These are phyloP conservation scores for Ophioninae sp. DNA, from an alignment of 2,888 invertebrate genomes.

Conservation along the genomic window DNA sequence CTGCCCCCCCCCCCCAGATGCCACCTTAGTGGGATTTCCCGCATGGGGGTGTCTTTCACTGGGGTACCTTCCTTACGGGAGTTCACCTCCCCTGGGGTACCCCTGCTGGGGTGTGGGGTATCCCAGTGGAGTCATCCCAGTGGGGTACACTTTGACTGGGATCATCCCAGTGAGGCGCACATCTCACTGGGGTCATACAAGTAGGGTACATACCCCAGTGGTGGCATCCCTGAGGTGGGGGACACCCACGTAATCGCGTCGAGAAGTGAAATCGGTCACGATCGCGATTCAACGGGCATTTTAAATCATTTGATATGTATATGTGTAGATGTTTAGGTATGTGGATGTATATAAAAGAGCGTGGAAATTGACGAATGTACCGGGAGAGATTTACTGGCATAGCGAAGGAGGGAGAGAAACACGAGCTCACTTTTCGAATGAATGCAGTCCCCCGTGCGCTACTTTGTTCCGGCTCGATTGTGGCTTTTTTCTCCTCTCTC, in stretches of 20 bases:
- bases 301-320: conserved; percentile 12
- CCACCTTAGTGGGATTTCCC: too few species aligned
- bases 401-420: conserved; percentile 53
- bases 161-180: too few species aligned
- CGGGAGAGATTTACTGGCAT: conserved; percentile 54
- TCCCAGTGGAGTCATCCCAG: too few species aligned
- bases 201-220: too few species aligned
- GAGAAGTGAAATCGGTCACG: conserved; percentile 24
- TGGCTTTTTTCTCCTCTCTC: conserved; percentile 34
- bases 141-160: not conserved
- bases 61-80: too few species aligned
- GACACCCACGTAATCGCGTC: not conserved
- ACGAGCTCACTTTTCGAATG: conserved; percentile 55
- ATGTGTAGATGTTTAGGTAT: not conserved
- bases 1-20: too few species aligned
- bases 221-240: not conserved
- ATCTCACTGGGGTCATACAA: too few species aligned
- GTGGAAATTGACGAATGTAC: conserved; percentile 55
- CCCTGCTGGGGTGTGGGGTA: too few species aligned
- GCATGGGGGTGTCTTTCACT: too few species aligned
- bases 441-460: conserved; percentile 57
- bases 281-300: conserved; percentile 16
- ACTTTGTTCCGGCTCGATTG: conserved; percentile 61
- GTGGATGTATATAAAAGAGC: conserved; percentile 7
- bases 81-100: too few species aligned